phyloP scores from a whole-genome alignment of 2,797 vertebrate genomes.

The Chanos chanos region DNA sequence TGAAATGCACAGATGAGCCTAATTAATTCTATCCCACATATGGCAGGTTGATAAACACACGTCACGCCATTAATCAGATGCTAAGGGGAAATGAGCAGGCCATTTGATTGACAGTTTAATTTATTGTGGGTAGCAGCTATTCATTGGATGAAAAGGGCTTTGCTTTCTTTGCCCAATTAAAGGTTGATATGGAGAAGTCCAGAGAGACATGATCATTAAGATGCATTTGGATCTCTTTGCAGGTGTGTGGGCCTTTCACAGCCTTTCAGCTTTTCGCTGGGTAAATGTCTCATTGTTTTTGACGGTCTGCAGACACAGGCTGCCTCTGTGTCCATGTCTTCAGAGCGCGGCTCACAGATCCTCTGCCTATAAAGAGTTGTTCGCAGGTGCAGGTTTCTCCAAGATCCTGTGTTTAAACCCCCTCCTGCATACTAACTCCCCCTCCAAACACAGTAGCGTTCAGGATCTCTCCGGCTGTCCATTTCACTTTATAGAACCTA shows the following conservation, averaged over 20 bases:
- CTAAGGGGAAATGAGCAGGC: constrained; percentile 58
- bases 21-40: constrained; percentile 77
- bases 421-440: not conserved
- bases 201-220: constrained; percentile 7
- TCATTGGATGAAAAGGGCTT: constrained; percentile 53
- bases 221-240: constrained; percentile 10
- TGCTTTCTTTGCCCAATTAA: constrained; percentile 61
- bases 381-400: constrained; percentile 12
- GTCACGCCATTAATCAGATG: constrained; percentile 75
- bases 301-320: constrained; percentile 3
- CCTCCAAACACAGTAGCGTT: too few relatives aligned
- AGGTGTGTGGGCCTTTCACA: constrained; percentile 25
- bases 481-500: too few relatives aligned
- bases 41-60: constrained; percentile 75
- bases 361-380: not conserved
- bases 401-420: not conserved
- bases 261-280: constrained; percentile 1
- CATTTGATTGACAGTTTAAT: constrained; percentile 74
- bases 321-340: not conserved
- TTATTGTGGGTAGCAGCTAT: constrained; percentile 66
- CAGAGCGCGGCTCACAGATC: not conserved
- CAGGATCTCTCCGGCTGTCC: too few relatives aligned
- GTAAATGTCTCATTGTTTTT: constrained; percentile 22
- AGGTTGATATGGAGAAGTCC: constrained; percentile 41
- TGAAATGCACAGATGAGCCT: constrained; percentile 62